Conservation (phyloP, 2,888 invertebrate genomes). For the Stenodema calcarata region DNA sequence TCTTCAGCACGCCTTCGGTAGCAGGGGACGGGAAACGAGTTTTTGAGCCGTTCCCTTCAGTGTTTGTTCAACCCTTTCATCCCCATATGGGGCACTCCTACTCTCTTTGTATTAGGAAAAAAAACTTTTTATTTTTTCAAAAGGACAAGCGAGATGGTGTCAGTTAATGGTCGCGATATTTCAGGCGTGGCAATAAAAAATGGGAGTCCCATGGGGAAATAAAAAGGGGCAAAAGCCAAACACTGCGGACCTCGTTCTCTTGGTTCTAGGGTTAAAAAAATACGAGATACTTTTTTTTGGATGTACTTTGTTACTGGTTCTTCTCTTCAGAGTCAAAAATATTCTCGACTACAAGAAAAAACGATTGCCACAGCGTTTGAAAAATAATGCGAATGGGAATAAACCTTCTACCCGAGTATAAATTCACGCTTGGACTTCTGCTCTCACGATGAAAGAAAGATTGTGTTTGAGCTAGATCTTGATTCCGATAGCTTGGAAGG, state of each 20-base stretch:
- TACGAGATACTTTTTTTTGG: not conserved
- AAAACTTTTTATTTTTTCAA: slow-evolving; percentile 3
- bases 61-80: not conserved
- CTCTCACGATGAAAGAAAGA: not conserved
- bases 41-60: not conserved
- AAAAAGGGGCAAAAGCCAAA: slow-evolving; percentile 7
- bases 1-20: not conserved
- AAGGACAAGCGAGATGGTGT: slow-evolving; percentile 2
- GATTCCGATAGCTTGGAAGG: not conserved
- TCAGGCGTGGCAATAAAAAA: slow-evolving; percentile 10
- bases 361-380: not conserved
- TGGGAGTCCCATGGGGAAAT: not conserved
- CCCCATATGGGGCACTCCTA: not conserved
- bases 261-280: not conserved
- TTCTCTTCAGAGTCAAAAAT: not conserved
- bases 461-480: not conserved
- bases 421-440: not conserved
- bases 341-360: not conserved
- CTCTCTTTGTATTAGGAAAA: not conserved
- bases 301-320: not conserved
- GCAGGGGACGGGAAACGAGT: not conserved
- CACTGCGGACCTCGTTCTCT: slow-evolving; percentile 11
- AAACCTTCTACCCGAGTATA: not conserved
- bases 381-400: not conserved
- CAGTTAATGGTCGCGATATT: slow-evolving; percentile 13